Evolutionary conservation across 2,888 invertebrate species (phyloP), one percentile per base, ranked within the genome.

Genomic region (Diarsia mendica): DNA sequence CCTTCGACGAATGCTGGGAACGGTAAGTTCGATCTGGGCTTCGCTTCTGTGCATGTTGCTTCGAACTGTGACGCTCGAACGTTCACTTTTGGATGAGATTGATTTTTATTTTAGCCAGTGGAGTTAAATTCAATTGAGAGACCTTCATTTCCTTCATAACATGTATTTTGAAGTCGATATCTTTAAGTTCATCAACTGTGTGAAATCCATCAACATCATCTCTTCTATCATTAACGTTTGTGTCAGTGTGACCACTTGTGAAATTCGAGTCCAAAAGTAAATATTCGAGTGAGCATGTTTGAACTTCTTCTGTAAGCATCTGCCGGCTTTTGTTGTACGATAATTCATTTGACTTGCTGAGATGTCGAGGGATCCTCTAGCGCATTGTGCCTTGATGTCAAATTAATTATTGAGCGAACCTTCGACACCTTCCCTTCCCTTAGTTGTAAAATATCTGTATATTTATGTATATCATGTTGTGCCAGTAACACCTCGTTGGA

Each of bases 261-360:
- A 33, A 64, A 58, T 65, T 73, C 49, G 55, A 60, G 18, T 91
- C 94, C 95, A 93, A 93, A 94, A 94, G 94, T 89, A 92, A 93
- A 90, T 87, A 70, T 89, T 92, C 89, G 88, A 85, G 86, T 85
- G 80, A 86, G 92, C 92, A 92, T 91, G 90, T 87, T 75, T 77
- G 77, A 83, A 74, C 83, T 87, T 88, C 83, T 82, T 88, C 81
- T 84, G 64, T 83, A 80, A 81, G 80, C 77, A 86, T 90, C 83
- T 88, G 88, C 86, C 85, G 86, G 89, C 89, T 90, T 90, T 87
- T 85, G 80, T 67, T 85, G 85, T 94, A 92, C 91, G 91, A 93
- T 92, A 93, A 95, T 96, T 96, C 96, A 96, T 96, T 96, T 96
- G 96, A 96, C 96, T 96, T 96, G 96, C 95, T 94, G 89, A 87